These are phyloP conservation scores for Cathartes aura DNA, from an alignment of 2,113 vertebrate genomes.

Conservation along the genomic window DNA sequence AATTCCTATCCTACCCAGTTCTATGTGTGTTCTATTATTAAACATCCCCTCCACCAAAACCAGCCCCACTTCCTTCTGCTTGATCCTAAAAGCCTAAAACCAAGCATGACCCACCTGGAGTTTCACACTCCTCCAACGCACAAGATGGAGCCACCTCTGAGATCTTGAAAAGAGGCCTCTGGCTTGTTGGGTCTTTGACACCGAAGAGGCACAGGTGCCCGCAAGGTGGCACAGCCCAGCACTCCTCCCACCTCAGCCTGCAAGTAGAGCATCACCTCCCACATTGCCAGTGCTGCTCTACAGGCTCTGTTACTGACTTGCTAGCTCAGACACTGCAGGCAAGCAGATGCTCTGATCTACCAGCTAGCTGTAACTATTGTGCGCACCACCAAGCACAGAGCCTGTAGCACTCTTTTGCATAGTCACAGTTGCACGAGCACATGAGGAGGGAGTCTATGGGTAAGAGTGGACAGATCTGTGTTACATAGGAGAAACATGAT, in stretches of 20 bases:
- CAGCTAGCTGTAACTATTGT: not conserved
- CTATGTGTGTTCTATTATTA: not conserved
- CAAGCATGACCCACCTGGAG: not conserved
- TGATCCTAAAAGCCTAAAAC: not conserved
- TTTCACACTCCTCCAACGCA: not conserved
- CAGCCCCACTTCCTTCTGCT: not conserved
- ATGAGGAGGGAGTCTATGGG: not conserved
- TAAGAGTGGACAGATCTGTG: not conserved
- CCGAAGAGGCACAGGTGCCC: not conserved
- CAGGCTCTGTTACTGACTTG: not conserved
- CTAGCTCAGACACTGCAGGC: not conserved
- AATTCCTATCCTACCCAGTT: not conserved
- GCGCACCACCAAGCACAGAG: not conserved
- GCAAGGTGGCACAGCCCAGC: not conserved
- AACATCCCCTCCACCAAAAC: not conserved
- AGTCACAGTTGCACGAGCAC: not conserved
- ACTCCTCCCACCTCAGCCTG: not conserved
- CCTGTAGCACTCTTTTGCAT: rapidly evolving
- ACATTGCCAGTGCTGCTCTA: not conserved
- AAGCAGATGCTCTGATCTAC: not conserved
- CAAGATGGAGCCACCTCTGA: not conserved
- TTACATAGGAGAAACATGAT: not conserved
- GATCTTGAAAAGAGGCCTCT: not conserved
- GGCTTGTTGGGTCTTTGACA: not conserved
- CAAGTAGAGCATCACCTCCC: not conserved